Conservation (phyloP, 2,113 vertebrate genomes). For the Marmota flaviventris region DNA sequence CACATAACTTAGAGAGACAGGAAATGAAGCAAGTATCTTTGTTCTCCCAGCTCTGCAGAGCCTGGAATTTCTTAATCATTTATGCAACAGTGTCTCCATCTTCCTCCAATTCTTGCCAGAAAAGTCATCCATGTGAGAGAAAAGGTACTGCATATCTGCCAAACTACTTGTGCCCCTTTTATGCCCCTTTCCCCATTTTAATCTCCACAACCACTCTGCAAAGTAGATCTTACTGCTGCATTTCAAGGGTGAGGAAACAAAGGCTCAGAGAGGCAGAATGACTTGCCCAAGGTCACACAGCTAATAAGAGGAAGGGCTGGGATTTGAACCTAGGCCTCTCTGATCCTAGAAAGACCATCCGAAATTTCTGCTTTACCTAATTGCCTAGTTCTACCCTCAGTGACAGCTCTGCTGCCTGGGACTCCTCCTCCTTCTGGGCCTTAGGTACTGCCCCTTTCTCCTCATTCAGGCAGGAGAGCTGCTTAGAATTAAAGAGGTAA, state of each 20-base stretch:
- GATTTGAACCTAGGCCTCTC: constrained; percentile 65
- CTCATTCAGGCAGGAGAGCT: not conserved
- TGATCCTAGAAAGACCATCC: constrained; percentile 50
- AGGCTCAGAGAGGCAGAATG: constrained; percentile 71
- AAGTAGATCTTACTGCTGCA: not conserved
- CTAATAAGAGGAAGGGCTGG: constrained; percentile 18
- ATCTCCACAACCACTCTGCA: not conserved
- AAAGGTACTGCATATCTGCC: not conserved
- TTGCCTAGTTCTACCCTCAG: not conserved
- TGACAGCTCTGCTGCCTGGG: not conserved
- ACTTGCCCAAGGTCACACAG: constrained; percentile 76
- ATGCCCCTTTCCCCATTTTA: not conserved
- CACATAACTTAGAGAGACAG: not conserved
- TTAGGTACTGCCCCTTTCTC: not conserved
- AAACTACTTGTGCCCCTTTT: not conserved
- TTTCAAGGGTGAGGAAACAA: constrained; percentile 45
- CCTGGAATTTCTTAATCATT: not conserved
- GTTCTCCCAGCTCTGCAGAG: not conserved
- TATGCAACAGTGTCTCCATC: not conserved
- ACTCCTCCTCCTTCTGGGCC: not conserved
- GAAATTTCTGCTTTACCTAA: not conserved
- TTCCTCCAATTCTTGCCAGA: not conserved
- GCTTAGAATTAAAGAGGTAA: not conserved
- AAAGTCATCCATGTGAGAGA: not conserved
- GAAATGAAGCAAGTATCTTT: not conserved